Conservation (phyloP, 2,797 vertebrate genomes). For the Ctenosaura bakeri region DNA sequence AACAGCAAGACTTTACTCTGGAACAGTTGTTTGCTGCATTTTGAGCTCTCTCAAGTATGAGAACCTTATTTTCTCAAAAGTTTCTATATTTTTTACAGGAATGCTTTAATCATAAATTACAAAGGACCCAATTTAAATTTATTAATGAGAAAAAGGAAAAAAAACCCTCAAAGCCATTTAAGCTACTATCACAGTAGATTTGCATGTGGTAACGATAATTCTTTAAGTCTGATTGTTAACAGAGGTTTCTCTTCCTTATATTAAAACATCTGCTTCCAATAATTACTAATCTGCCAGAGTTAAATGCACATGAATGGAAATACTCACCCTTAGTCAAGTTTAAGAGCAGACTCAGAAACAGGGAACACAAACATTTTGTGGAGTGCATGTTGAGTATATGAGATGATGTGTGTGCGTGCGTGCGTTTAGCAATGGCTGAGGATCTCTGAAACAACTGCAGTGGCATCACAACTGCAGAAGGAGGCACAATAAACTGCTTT, state of each 20-base stretch:
- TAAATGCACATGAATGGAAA: not conserved
- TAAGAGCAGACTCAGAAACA: not conserved
- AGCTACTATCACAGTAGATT: not conserved
- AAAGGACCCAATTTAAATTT: not conserved
- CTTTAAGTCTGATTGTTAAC: not conserved
- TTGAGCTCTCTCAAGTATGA: no score
- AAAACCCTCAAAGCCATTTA: not conserved
- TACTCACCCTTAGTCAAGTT: not conserved
- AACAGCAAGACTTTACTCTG: conserved; percentile 15
- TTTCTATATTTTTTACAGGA: not conserved
- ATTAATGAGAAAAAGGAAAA: not conserved
- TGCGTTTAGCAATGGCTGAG: no score
- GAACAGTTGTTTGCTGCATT: not conserved
- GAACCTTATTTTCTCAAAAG: no score
- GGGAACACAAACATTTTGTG: conserved; percentile 9
- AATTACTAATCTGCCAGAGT: not conserved
- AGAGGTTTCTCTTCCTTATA: not conserved
- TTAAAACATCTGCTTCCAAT: conserved; percentile 12
- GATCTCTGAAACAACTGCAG: no score
- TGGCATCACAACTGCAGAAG: no score
- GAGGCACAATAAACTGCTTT: no score
- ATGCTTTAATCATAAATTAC: not conserved
- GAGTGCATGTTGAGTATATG: no score
- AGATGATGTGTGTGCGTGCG: no score
- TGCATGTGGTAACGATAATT: not conserved